These are phyloP conservation scores for Rhinoderma darwinii DNA, from an alignment of 2,113 vertebrate genomes.

Conservation along the genomic window DNA sequence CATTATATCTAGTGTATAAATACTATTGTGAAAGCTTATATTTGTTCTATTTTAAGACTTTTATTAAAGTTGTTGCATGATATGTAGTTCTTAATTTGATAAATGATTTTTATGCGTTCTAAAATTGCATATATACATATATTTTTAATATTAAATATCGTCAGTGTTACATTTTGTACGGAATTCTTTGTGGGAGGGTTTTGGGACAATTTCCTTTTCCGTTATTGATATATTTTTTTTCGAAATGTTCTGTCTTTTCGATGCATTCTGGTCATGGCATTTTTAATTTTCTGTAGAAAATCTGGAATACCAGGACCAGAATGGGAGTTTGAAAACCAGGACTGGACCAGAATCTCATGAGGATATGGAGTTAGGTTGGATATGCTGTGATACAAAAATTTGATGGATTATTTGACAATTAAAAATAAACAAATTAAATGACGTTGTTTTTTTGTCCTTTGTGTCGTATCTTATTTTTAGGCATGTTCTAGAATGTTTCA, in stretches of 20 bases:
- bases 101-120: slow-evolving; percentile 33
- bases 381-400: slow-evolving; percentile 59
- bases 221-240: slow-evolving; percentile 43
- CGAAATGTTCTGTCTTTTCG: slow-evolving; percentile 59
- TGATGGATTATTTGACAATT: slow-evolving; percentile 60
- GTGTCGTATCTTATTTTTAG: slow-evolving; percentile 60
- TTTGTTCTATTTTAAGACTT: slow-evolving; percentile 28
- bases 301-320: slow-evolving; percentile 61
- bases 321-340: slow-evolving; percentile 60
- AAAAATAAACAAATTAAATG: slow-evolving; percentile 58
- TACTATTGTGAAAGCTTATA: slow-evolving; percentile 53
- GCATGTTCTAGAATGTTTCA: slow-evolving; percentile 45
- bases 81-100: slow-evolving; percentile 38
- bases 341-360: slow-evolving; percentile 61
- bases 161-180: slow-evolving; percentile 53
- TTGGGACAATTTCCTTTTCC: slow-evolving; percentile 9
- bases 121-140: slow-evolving; percentile 42
- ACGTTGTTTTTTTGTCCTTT: slow-evolving; percentile 58
- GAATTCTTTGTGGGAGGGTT: slow-evolving; percentile 19
- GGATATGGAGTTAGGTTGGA: slow-evolving; percentile 60
- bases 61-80: slow-evolving; percentile 56
- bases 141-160: slow-evolving; percentile 47
- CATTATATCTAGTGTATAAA: slow-evolving; percentile 29
- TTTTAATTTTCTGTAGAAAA: slow-evolving; percentile 61
- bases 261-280: slow-evolving; percentile 61